These are phyloP conservation scores for Pollicipes pollicipes DNA, from an alignment of 1,140 invertebrate species.

Conservation along the genomic window DNA sequence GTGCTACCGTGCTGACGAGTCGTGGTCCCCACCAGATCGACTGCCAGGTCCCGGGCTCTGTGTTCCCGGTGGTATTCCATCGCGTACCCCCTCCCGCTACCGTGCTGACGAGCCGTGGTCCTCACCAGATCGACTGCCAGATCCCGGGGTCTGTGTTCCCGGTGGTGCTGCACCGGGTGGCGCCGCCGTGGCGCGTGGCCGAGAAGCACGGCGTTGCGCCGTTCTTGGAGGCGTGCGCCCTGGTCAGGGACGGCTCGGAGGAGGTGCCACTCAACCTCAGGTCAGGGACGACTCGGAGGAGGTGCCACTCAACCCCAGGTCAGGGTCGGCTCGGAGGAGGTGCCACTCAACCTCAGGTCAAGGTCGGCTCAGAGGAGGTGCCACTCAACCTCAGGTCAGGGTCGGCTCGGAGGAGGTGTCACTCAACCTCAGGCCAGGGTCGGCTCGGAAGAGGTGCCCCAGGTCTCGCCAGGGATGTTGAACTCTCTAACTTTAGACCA, in stretches of 20 bases:
- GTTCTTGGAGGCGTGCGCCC: not conserved
- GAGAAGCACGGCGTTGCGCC: not conserved
- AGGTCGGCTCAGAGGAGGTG: too few relatives aligned
- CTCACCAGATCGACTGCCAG: slow-evolving; percentile 74
- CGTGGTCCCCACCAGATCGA: slow-evolving; percentile 40
- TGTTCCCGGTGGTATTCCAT: slow-evolving; percentile 54
- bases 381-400: too few relatives aligned
- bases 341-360: too few relatives aligned
- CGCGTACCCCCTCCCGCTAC: too few relatives aligned
- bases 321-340: not conserved
- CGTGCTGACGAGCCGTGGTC: too few relatives aligned
- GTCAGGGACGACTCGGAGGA: not conserved
- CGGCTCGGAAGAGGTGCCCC: too few relatives aligned
- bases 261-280: too few relatives aligned
- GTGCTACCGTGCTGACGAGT: too few relatives aligned
- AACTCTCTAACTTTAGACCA: too few relatives aligned
- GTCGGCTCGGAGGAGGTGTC: too few relatives aligned
- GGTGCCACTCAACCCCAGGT: not conserved
- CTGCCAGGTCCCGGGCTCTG: slow-evolving; percentile 56
- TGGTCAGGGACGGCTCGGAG: not conserved
- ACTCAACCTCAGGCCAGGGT: too few relatives aligned
- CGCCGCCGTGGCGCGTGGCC: not conserved
- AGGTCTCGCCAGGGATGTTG: too few relatives aligned
- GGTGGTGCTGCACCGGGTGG: not conserved
- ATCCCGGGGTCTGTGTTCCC: slow-evolving; percentile 27